Evolutionary conservation across 1,140 invertebrate species (phyloP), one percentile per base, ranked within the genome.

Genomic region (Aphis craccivora): DNA sequence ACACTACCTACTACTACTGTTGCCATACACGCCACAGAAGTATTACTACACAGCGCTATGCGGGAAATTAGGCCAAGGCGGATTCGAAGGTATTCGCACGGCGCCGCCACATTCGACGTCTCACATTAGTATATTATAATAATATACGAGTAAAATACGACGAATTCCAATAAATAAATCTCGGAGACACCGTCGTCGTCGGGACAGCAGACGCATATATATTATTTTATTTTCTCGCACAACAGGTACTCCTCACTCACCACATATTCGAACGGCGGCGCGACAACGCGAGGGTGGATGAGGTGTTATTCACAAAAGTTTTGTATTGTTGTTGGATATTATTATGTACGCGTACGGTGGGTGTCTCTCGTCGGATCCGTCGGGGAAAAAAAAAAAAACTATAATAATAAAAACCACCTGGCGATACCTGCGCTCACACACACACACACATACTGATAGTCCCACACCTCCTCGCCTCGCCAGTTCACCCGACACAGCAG

Each of bases 351-450:
- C 43, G 14, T 53, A 30, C 43, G 11, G 88, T 90, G 89, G 89
- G 89, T 90, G 89, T 89, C 23, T 84, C 84, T 90, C 22, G 55
- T 45, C 89, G 43, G 14, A 55, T 51, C 9, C 45, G 53, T 90
- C 35, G 89, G 25, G 25, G 30, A 14, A 9, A 45, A 40, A 20
- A 90, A 90, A 89, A 89, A 89, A 89, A 14, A 55, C 30, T 51
- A 89, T 90, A 90, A 86, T 93, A 48, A 93, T 84, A 84, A 84
- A 93, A 93, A 93, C 91, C 91, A 93, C 91, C 91, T 93, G 91
- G 91, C 91, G 76, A 92, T 92, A 92, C 91, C 91, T 92, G 91
- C 76, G 9, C 86, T 6, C 43, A 22, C 86, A 48, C 84, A 86
- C 25, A 86, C 84, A 48, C 84, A 86, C 25, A 86, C 84, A 35